Evolutionary conservation across 1,140 invertebrate species (phyloP).

Genomic region (Lepidurus arcticus): DNA sequence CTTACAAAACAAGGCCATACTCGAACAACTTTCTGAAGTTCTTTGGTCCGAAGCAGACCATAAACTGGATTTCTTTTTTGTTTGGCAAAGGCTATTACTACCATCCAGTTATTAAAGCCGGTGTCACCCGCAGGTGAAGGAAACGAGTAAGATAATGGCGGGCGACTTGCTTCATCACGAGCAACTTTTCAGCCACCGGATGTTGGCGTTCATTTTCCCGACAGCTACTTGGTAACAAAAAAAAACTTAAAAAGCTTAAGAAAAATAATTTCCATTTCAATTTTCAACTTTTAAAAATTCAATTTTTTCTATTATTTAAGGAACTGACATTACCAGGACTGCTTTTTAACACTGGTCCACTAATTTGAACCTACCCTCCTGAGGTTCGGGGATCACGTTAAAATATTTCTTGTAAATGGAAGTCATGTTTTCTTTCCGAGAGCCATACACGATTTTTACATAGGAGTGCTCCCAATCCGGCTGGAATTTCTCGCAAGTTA

Average conservation of each 20-base stretch:
- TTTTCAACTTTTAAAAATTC: background rate
- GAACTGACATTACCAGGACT: background rate
- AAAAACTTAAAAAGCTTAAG: background rate
- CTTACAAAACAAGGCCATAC: no score
- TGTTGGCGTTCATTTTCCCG: background rate
- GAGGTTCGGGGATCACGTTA: slow-evolving; percentile 65
- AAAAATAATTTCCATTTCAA: background rate
- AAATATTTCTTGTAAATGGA: slow-evolving; percentile 76
- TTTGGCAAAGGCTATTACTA: background rate
- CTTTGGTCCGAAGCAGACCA: no score
- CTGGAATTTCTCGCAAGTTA: slow-evolving; percentile 69
- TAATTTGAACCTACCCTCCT: slow-evolving; percentile 66
- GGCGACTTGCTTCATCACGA: background rate
- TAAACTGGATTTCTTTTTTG: background rate
- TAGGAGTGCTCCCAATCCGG: slow-evolving; percentile 64
- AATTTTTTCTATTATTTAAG: background rate
- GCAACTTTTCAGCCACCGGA: background rate
- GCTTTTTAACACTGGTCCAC: slow-evolving; percentile 50
- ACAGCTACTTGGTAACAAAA: background rate
- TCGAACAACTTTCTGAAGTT: no score
- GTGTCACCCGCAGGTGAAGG: background rate
- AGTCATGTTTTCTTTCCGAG: slow-evolving; percentile 43
- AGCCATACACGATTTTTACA: slow-evolving; percentile 57
- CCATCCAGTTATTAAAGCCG: background rate
- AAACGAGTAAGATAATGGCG: background rate